phyloP scores from a whole-genome alignment of 37 sponge, comb jelly and placozoan genomes.

The Aplysina aerophoba region DNA sequence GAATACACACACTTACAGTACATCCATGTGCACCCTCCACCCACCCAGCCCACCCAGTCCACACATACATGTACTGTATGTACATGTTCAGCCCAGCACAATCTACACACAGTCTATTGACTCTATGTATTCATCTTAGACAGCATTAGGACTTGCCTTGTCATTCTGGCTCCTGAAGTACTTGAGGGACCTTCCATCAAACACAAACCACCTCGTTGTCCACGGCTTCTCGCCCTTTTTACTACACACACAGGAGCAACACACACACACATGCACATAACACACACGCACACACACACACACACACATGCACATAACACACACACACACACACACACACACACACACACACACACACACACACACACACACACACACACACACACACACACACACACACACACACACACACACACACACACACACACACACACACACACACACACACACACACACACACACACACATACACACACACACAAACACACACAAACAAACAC shows the following conservation, averaged over 20 bases:
- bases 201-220: slow-evolving; percentile 84
- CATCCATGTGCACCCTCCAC: slow-evolving; percentile 5
- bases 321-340: slow-evolving; percentile 9
- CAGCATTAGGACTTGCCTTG: slow-evolving; percentile 77
- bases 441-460: slow-evolving; percentile 39
- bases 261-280: not conserved
- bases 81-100: not conserved
- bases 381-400: not conserved
- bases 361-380: not conserved
- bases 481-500: slow-evolving; percentile 19
- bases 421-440: not conserved
- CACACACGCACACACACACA: not conserved
- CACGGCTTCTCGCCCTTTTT: slow-evolving; percentile 69
- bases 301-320: not conserved
- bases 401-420: not conserved
- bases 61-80: not conserved
- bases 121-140: no score
- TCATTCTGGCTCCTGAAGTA: slow-evolving; percentile 74
- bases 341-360: slow-evolving; percentile 14
- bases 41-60: not conserved
- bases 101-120: no score
- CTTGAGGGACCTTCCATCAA: slow-evolving; percentile 79
- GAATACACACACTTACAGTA: slow-evolving; percentile 25
- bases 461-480: slow-evolving; percentile 27
- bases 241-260: slow-evolving; percentile 32